Evolutionary conservation across 2,797 vertebrate genomes (phyloP), one percentile per base, ranked within the genome.

Genomic region (Carcharodon carcharias): DNA sequence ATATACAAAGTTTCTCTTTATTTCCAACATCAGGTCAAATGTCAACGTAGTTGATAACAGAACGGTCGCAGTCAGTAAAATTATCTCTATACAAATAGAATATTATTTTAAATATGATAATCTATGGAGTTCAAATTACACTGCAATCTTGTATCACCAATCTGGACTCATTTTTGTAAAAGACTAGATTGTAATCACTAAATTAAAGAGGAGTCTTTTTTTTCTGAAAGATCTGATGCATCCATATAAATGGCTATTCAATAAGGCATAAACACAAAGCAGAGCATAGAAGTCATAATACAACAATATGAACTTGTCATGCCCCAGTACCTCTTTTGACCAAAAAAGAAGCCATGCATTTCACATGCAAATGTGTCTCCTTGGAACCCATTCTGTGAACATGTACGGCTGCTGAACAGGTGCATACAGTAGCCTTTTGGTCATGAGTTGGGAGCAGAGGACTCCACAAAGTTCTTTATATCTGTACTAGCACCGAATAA

Each of bases 361-460:
- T 95, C 93, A 95, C 93, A 95, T 95, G 93, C 65, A 95, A 95
- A 95, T 95, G 93, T 95, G 93, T 95, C 93, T 95, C 93, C 40
- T 71, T 95, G 93, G 67, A 95, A 69, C 93, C 67, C 93, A 67
- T 95, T 95, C 93, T 95, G 67, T 71, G 93, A 67, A 69, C 67
- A 69, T 50, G 93, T 69, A 71, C 23, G 93, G 93, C 65, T 71
- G 93, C 65, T 18, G 67, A 71, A 95, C 93, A 95, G 93, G 93
- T 95, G 93, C 93, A 95, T 95, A 45, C 21, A 95, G 63, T 71
- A 71, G 21, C 92, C 92, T 94, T 94, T 94, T 21, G 63, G 92
- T 69, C 92, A 94, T 67, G n/a, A 69, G 40, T 69, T 69, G 63
- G 61, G n/a, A 94, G 45, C 63, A 69, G n/a, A 71, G 28, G 65